These are phyloP conservation scores for Okapia johnstoni DNA, from an alignment of 2,113 vertebrate genomes.

Conservation along the genomic window DNA sequence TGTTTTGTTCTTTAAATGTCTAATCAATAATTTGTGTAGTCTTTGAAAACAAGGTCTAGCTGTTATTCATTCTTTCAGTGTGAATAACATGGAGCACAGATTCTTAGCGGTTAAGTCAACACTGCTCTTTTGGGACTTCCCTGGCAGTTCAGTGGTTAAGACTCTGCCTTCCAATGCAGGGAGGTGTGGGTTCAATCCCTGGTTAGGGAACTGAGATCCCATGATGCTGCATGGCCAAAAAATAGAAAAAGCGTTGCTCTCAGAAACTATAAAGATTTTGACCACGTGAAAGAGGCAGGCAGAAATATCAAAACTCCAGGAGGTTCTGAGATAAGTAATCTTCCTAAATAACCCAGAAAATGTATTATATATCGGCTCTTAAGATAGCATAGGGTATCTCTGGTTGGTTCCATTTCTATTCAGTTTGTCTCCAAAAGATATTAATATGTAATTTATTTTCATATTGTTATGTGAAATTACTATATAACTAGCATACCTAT, in stretches of 20 bases:
- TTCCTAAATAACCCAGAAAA: slow-evolving; percentile 2
- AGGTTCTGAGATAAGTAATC: not conserved
- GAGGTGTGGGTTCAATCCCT: not conserved
- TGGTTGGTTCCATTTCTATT: not conserved
- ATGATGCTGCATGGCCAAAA: not conserved
- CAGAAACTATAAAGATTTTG: not conserved
- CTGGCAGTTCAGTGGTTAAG: not conserved
- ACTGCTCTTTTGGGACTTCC: not conserved
- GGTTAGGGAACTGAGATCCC: not conserved
- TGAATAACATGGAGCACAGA: not conserved
- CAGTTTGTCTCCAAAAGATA: not conserved
- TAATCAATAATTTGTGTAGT: not conserved
- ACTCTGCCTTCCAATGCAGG: not conserved
- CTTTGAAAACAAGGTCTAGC: not conserved
- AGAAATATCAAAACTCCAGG: not conserved
- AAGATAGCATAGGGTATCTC: not conserved
- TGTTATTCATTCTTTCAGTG: not conserved
- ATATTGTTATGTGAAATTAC: not conserved
- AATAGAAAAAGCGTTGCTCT: not conserved
- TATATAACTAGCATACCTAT: not conserved
- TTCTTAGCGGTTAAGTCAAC: not conserved
- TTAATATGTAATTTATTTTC: not conserved
- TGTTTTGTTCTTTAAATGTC: not conserved
- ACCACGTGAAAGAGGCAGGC: not conserved
- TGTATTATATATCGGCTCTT: not conserved